These are phyloP conservation scores for Apodemus speciosus DNA, from an alignment of 2,113 vertebrate species.

Conservation along the genomic window DNA sequence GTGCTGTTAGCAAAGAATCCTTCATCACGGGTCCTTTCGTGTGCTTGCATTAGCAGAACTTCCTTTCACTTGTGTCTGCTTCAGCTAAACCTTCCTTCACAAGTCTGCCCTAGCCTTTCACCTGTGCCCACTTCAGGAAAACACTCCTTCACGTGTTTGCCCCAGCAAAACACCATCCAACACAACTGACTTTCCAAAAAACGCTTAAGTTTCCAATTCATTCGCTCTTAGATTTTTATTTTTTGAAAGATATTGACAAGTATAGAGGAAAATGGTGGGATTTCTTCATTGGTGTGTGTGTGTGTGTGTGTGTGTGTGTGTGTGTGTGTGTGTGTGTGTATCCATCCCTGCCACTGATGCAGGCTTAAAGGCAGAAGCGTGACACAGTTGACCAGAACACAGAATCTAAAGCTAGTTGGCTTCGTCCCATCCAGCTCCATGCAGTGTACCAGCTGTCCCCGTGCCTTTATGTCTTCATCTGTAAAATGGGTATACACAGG, in stretches of 20 bases:
- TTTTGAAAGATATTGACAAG: constrained; percentile 7
- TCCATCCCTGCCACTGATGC: neutral
- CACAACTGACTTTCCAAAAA: no score
- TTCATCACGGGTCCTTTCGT: no score
- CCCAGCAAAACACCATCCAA: no score
- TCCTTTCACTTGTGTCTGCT: no score
- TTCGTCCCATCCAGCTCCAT: neutral
- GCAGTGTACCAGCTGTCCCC: neutral
- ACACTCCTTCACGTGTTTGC: no score
- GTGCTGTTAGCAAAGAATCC: no score
- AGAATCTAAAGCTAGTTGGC: neutral
- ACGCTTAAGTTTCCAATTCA: no score
- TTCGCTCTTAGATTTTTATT: constrained; percentile 6
- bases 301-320: neutral
- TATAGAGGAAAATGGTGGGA: neutral
- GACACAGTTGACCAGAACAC: neutral
- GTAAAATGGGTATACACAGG: neutral
- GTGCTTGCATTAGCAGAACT: no score
- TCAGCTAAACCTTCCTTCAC: no score
- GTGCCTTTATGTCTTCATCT: neutral
- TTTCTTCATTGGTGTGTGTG: neutral
- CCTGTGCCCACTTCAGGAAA: no score
- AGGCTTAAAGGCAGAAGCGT: neutral
- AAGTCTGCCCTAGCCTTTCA: no score
- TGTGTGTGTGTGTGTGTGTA: neutral